Percentiles rank a stretch among this genome's conserved stretches.
phyloP scores from a whole-genome alignment of 2,113 vertebrate genomes.

The Bothrops jararaca region DNA sequence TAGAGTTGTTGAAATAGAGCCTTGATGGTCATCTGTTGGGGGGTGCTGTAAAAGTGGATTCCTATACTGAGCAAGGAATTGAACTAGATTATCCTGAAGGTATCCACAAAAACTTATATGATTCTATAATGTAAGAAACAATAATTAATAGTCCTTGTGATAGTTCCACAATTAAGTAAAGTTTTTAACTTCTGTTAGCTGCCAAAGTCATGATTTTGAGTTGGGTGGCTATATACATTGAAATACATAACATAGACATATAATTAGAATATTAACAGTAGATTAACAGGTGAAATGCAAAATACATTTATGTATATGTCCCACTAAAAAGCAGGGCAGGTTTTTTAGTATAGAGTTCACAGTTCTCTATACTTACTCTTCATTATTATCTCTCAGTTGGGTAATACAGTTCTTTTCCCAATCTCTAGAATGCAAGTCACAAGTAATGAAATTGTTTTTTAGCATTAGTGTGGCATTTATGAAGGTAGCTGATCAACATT shows the following conservation, averaged over 20 bases:
- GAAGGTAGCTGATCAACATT: conserved; percentile 41
- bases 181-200: background rate
- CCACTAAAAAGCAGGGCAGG: background rate
- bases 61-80: background rate
- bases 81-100: background rate
- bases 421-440: conserved; percentile 23
- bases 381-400: background rate
- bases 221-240: background rate
- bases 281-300: background rate
- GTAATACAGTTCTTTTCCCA: conserved; percentile 4
- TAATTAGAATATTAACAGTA: conserved; percentile 13
- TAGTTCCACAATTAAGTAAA: background rate
- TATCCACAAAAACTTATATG: background rate
- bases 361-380: background rate
- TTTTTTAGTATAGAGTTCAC: background rate
- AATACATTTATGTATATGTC: background rate
- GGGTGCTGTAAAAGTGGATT: background rate
- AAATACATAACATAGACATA: background rate
- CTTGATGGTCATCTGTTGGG: background rate
- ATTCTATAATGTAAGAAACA: background rate
- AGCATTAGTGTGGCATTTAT: conserved; percentile 42
- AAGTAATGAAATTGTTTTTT: conserved; percentile 16
- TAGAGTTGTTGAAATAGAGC: background rate
- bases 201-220: background rate
- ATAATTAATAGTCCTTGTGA: background rate